These are phyloP conservation scores for Drosophila lacteicornis DNA, from an alignment of 1,140 invertebrate genomes.

Conservation along the genomic window DNA sequence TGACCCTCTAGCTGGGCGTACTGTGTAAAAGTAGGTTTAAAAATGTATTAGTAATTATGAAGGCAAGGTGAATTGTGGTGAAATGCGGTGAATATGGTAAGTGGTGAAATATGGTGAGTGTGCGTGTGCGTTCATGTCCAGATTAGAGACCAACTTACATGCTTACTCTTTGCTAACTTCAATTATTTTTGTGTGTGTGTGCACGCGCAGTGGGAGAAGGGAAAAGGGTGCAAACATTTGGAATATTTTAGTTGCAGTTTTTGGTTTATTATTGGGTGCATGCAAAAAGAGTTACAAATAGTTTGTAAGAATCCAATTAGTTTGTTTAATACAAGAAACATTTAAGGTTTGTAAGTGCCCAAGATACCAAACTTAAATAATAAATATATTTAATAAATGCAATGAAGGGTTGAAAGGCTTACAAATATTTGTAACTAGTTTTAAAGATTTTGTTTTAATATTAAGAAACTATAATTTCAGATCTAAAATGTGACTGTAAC, in stretches of 20 bases:
- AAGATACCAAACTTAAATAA: neutral
- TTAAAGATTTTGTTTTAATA: neutral
- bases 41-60: neutral
- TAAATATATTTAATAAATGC: neutral
- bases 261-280: slow-evolving; percentile 53
- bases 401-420: neutral
- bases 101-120: neutral
- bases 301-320: slow-evolving; percentile 5
- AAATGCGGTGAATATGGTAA: neutral
- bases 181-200: slow-evolving; percentile 52
- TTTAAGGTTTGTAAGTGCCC: neutral
- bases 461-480: neutral
- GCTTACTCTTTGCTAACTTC: slow-evolving; percentile 58
- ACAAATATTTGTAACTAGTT: neutral
- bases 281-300: slow-evolving; percentile 61
- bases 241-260: slow-evolving; percentile 49
- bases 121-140: slow-evolving; percentile 25
- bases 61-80: neutral
- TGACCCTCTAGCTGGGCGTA: slow-evolving; percentile 89
- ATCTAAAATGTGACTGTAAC: neutral
- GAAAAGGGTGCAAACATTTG: slow-evolving; percentile 27
- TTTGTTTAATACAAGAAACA: slow-evolving; percentile 16
- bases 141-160: slow-evolving; percentile 68
- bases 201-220: slow-evolving; percentile 38
- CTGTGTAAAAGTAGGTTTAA: slow-evolving; percentile 80